These are phyloP conservation scores for Cyclura pinguis DNA, from an alignment of 2,797 vertebrate genomes.

Conservation along the genomic window DNA sequence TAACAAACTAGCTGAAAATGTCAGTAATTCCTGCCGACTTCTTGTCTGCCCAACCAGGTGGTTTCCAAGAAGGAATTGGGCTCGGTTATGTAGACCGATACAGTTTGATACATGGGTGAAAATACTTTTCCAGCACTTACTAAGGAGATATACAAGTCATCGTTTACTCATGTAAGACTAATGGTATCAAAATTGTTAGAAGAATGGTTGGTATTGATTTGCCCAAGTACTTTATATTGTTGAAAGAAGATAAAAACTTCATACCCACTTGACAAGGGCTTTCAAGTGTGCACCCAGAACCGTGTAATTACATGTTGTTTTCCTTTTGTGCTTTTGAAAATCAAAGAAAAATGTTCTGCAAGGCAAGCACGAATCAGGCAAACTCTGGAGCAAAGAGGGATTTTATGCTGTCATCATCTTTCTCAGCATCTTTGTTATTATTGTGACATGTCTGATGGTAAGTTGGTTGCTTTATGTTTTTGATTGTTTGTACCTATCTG, in stretches of 20 bases:
- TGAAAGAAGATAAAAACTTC: neutral
- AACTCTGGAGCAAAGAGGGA: conserved; percentile 89
- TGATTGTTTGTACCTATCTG: conserved; percentile 51
- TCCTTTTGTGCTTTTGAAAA: conserved; percentile 71
- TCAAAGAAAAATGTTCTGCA: conserved; percentile 91
- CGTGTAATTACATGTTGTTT: conserved; percentile 71
- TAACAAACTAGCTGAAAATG: conserved; percentile 38
- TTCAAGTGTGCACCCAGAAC: conserved; percentile 50
- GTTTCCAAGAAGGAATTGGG: conserved; percentile 55
- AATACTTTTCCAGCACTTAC: neutral
- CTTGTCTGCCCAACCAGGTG: conserved; percentile 61
- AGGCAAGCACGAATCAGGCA: conserved; percentile 87
- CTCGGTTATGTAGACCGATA: conserved; percentile 38
- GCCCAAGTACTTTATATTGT: neutral
- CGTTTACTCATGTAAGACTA: accelerated
- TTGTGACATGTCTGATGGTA: conserved; percentile 93
- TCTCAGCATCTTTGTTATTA: conserved; percentile 90
- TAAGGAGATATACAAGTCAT: neutral
- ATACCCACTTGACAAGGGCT: conserved; percentile 54
- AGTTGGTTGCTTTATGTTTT: conserved; percentile 73
- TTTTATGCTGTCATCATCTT: conserved; percentile 90
- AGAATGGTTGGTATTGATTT: neutral
- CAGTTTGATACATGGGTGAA: neutral
- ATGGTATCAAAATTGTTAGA: neutral
- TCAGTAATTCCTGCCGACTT: conserved; percentile 48